These are phyloP conservation scores for Melolontha melolontha DNA, from an alignment of 2,888 invertebrate species.

Conservation along the genomic window DNA sequence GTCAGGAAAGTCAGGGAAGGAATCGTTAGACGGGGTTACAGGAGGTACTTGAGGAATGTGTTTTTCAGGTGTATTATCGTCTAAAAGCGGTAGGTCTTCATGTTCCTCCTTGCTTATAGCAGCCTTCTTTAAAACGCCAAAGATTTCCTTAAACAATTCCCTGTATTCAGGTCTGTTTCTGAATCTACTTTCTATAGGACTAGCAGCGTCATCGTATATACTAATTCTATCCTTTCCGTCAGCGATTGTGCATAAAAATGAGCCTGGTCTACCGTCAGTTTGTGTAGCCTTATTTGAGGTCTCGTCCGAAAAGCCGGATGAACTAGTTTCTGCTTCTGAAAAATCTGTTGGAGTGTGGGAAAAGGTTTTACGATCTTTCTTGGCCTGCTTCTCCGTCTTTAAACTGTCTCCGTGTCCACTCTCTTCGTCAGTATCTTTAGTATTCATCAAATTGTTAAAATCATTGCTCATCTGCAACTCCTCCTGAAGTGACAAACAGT, in stretches of 20 bases:
- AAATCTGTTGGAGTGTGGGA: constrained; percentile 85
- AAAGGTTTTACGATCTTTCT: constrained; percentile 65
- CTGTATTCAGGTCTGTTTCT: constrained; percentile 85
- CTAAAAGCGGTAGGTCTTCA: constrained; percentile 78
- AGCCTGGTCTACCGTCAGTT: constrained; percentile 83
- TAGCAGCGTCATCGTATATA: constrained; percentile 84
- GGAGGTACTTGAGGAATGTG: constrained; percentile 72
- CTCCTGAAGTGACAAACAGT: constrained; percentile 74
- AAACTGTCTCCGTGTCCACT: constrained; percentile 71
- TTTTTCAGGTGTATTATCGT: constrained; percentile 69
- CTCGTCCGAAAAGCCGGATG: constrained; percentile 84
- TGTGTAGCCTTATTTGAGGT: constrained; percentile 87
- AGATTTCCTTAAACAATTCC: constrained; percentile 85
- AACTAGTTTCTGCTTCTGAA: constrained; percentile 87
- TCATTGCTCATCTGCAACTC: constrained; percentile 82
- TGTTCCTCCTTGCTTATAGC: constrained; percentile 86
- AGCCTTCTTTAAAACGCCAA: constrained; percentile 84
- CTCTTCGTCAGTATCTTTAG: constrained; percentile 75
- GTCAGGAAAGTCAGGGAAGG: constrained; percentile 67
- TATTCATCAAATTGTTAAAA: constrained; percentile 72
- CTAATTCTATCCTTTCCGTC: constrained; percentile 89
- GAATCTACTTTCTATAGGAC: constrained; percentile 84
- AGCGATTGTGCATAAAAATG: constrained; percentile 85
- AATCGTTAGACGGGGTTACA: constrained; percentile 76
- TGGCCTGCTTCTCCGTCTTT: constrained; percentile 62